Evolutionary conservation across 2,797 vertebrate species (phyloP).

Genomic region (Catostomus latipinnis): DNA sequence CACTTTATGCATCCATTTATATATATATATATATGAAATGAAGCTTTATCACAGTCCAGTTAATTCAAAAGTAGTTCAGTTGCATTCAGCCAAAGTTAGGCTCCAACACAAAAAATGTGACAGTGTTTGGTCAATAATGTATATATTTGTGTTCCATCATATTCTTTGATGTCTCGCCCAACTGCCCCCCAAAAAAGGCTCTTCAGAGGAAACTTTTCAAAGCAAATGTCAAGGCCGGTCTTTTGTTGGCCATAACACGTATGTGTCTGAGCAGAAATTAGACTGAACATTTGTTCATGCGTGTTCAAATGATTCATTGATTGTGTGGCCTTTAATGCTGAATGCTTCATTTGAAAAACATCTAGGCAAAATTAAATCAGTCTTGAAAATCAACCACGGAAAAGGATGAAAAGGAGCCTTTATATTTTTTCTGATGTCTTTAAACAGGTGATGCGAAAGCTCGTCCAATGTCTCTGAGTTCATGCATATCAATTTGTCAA

Average conservation of each 20-base stretch:
- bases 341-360: conserved; percentile 35
- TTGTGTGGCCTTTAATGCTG: conserved; percentile 18
- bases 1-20: no score
- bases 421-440: conserved; percentile 24
- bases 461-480: neutral
- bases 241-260: conserved; percentile 21
- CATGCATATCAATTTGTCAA: conserved; percentile 17
- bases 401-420: conserved; percentile 34
- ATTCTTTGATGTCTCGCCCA: conserved; percentile 31
- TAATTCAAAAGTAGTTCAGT: neutral
- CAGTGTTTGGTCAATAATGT: neutral
- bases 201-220: conserved; percentile 8
- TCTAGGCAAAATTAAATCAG: neutral
- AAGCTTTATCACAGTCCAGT: neutral
- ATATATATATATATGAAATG: neutral
- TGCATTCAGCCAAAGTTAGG: neutral
- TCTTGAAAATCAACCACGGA: conserved; percentile 8
- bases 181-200: neutral
- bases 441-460: conserved; percentile 30
- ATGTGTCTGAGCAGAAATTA: conserved; percentile 20
- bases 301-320: conserved; percentile 34
- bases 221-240: conserved; percentile 42
- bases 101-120: neutral
- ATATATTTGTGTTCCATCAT: conserved; percentile 14
- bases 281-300: conserved; percentile 55